Conservation (phyloP, 2,888 invertebrate genomes). For the Acanthosepion pharaonis region DNA sequence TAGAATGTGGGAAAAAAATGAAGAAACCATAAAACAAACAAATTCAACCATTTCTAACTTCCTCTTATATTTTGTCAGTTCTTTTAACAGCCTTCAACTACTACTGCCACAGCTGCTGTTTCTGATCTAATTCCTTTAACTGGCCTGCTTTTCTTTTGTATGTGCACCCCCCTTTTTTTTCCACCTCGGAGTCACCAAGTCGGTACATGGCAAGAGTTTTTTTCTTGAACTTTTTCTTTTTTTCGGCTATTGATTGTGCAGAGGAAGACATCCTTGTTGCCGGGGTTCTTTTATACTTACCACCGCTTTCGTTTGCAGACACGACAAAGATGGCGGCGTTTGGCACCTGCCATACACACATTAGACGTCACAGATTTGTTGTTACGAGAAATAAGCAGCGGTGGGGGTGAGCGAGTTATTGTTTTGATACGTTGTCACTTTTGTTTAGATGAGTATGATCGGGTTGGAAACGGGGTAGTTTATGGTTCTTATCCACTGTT, state of each 20-base stretch:
- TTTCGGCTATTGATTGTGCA: neutral
- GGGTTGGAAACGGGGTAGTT: neutral
- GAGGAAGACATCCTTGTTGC: neutral
- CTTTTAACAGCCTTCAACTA: too few relatives aligned
- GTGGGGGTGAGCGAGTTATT: neutral
- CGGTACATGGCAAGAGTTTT: neutral
- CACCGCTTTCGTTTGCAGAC: neutral
- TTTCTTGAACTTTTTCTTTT: neutral
- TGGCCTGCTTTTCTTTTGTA: neutral
- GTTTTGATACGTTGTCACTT: neutral
- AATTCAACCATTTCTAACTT: too few relatives aligned
- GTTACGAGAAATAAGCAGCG: neutral
- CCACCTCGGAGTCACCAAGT: neutral
- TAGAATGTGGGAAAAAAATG: too few relatives aligned
- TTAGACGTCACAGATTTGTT: neutral
- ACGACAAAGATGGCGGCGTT: neutral
- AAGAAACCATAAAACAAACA: too few relatives aligned
- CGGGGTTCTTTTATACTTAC: neutral
- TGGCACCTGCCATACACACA: constrained; percentile 12
- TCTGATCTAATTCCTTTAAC: neutral
- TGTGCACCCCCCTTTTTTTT: too few relatives aligned
- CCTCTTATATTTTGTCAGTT: too few relatives aligned
- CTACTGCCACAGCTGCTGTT: neutral
- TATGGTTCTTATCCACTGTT: neutral
- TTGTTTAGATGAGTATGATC: neutral